These are phyloP conservation scores for Megalops cyprinoides DNA, from an alignment of 2,797 vertebrate genomes.

Conservation along the genomic window DNA sequence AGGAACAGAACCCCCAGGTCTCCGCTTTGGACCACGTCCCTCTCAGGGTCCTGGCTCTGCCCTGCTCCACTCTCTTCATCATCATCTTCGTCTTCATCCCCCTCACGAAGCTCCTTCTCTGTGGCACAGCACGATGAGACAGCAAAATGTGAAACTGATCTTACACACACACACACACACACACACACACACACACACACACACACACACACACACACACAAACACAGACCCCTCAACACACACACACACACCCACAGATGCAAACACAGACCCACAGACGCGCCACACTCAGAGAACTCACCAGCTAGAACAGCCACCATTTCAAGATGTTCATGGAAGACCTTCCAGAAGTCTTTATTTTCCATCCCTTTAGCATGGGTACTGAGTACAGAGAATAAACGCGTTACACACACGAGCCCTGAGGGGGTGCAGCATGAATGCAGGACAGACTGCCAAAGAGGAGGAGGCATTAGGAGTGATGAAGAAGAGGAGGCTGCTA, in stretches of 20 bases:
- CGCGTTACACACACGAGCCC: not conserved
- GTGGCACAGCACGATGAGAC: conserved; percentile 24
- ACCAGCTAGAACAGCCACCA: conserved; percentile 86
- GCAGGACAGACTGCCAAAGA: not conserved
- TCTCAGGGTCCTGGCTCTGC: conserved; percentile 51
- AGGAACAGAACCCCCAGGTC: conserved; percentile 77
- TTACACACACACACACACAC: not conserved
- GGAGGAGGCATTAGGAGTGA: not conserved
- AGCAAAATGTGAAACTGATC: not conserved
- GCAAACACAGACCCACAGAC: not conserved
- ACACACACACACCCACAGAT: not conserved
- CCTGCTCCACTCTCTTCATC: conserved; percentile 31
- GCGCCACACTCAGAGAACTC: conserved; percentile 44
- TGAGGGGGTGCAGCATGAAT: not conserved
- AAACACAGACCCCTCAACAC: not conserved
- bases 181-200: not conserved
- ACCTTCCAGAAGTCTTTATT: conserved; percentile 94
- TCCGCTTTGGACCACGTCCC: conserved; percentile 72
- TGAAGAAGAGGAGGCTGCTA: not conserved
- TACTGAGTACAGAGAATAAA: conserved; percentile 70
- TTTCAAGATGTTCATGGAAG: conserved; percentile 88
- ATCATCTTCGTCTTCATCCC: conserved; percentile 48
- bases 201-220: not conserved
- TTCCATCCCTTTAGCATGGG: conserved; percentile 91
- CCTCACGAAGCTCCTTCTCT: conserved; percentile 83